Base-by-base conservation (phyloP, 2,113 vertebrate genomes). In the Pelmatolapia mariae region DNA sequence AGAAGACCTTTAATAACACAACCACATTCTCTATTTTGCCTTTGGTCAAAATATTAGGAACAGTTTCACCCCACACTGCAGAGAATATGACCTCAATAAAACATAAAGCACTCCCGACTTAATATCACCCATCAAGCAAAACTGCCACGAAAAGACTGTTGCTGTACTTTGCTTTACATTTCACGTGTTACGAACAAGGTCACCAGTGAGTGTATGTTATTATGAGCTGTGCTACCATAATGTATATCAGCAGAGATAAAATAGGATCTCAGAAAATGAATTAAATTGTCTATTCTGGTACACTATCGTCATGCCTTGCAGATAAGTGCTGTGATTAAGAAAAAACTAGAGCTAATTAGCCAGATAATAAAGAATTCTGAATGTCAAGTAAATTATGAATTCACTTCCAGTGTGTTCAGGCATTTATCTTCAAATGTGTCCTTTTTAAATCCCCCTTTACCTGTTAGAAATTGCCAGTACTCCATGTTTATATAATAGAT, bases 301-400 rank as follows among this genome's bases (percentile, higher is more conserved):
- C 19, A 47, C 16, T 68, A 57, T 50, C 19, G 36, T 47, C 36
- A 38, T 86, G 73, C 73, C 22, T 80, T 33, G 66, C 82, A 88
- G 79, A 91, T 89, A 84, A 87, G 47, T 61, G 38, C 33, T 63
- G 47, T 81, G 82, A 89, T 91, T 90, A 86, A 36, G 87, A 80
- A 81, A 79, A 89, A 68, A 79, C 79, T 33, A 36, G 66, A 78
- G 80, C 24, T 80, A 92, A 92, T 92, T 87, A 91, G 68, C 9
- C 13, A 52, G 36, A 87, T 80, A 83, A 88, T 89, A 90, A 89
- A 85, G 24, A 86, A 91, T 86, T 81, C 53, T 89, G 85, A 90
- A 91, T 93, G 85, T 92, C 86, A 93, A 91, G 80, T 82, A 87
- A 91, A 91, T 93, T 89, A 91, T 91, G 76, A 89, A 84, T 92